A percentile compares a stretch with the other conserved stretches of the same genome.
Conservation (phyloP, 92 coral and sea anemone species). For the Porites evermanni region DNA sequence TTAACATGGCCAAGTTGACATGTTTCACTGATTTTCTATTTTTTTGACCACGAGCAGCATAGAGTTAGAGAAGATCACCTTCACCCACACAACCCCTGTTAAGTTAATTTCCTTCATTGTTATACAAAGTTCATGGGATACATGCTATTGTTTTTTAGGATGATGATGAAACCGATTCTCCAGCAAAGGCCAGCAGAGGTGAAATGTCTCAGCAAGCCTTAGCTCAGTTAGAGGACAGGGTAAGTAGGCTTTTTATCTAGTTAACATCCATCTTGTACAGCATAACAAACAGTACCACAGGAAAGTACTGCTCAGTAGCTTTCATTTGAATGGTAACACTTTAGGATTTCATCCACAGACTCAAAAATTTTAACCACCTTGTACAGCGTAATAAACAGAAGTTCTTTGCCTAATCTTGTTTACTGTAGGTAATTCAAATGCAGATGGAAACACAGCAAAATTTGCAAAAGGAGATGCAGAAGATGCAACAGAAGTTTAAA, state of each 20-base stretch:
- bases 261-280: too few relatives aligned
- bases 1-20: too few relatives aligned
- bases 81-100: not conserved
- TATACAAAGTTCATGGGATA: too few relatives aligned
- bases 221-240: constrained; percentile 30
- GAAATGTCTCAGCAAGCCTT: constrained; percentile 27
- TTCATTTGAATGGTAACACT: too few relatives aligned
- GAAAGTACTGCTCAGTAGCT: too few relatives aligned
- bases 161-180: constrained; percentile 92
- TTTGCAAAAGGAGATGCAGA: constrained; percentile 83
- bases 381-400: too few relatives aligned
- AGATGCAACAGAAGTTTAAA: constrained; percentile 84
- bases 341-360: too few relatives aligned
- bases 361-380: too few relatives aligned
- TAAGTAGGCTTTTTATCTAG: not conserved
- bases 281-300: too few relatives aligned
- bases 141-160: constrained; percentile 60
- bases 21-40: not conserved
- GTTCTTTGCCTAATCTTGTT: too few relatives aligned
- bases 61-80: too few relatives aligned
- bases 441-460: constrained; percentile 83
- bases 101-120: not conserved
- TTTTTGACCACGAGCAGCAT: too few relatives aligned
- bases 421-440: constrained; percentile 69
- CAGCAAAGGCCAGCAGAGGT: constrained; percentile 40